Percentiles rank a stretch among this genome's conserved stretches.
phyloP scores from a whole-genome alignment of 2,113 vertebrate genomes.

The Mobula hypostoma region DNA sequence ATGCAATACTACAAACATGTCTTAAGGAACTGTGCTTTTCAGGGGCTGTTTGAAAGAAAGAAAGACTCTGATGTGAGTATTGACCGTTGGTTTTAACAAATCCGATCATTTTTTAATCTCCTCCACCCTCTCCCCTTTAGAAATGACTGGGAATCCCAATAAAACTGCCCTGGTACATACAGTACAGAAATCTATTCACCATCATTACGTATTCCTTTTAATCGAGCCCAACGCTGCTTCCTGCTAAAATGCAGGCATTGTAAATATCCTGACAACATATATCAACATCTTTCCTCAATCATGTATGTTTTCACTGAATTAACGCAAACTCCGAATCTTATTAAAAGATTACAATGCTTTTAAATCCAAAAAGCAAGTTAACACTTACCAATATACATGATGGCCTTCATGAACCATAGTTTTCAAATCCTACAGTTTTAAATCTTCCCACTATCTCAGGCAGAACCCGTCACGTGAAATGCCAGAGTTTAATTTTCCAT shows the following conservation, averaged over 20 bases:
- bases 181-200: neutral
- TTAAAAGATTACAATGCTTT: neutral
- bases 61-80: constrained; percentile 1
- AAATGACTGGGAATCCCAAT: neutral
- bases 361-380: constrained; percentile 34
- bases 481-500: constrained; percentile 33
- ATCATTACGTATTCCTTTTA: constrained; percentile 5
- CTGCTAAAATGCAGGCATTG: neutral
- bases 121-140: neutral
- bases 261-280: constrained; percentile 9
- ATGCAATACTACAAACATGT: constrained; percentile 18
- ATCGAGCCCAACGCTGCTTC: neutral
- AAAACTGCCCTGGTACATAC: neutral
- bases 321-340: neutral
- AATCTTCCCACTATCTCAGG: constrained; percentile 61
- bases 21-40: constrained; percentile 17
- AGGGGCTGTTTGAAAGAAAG: neutral
- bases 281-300: neutral
- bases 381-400: constrained; percentile 96
- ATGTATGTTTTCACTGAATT: neutral
- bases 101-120: neutral
- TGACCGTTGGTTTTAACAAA: neutral
- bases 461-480: neutral
- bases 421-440: constrained; percentile 64
- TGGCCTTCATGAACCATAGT: constrained; percentile 82